phyloP scores from a whole-genome alignment of 2,888 invertebrate species.

The Orthosia incerta region DNA sequence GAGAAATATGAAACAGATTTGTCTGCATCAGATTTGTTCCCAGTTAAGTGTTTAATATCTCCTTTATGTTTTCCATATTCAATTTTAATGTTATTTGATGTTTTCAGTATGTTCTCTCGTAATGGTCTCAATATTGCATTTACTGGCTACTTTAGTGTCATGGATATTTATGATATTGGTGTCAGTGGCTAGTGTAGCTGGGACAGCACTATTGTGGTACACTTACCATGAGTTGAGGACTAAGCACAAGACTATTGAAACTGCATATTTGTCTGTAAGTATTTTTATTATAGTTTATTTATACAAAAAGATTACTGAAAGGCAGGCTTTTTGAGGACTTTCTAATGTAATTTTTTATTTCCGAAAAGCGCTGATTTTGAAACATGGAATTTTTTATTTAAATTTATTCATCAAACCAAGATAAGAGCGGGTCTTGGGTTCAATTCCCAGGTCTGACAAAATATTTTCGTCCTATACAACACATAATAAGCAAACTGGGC shows the following conservation, averaged over 20 bases:
- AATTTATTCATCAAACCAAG: too few relatives aligned
- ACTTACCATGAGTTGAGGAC: slow-evolving; percentile 95
- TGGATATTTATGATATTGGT: slow-evolving; percentile 97
- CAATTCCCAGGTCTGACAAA: neutral
- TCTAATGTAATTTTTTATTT: too few relatives aligned
- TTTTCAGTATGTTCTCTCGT: slow-evolving; percentile 95
- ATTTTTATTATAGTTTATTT: too few relatives aligned
- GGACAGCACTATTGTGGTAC: slow-evolving; percentile 96
- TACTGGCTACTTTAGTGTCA: slow-evolving; percentile 95
- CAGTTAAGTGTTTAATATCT: neutral
- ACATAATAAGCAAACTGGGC: neutral
- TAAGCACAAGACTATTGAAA: slow-evolving; percentile 84
- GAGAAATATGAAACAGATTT: neutral
- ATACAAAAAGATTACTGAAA: too few relatives aligned
- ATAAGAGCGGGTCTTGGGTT: neutral
- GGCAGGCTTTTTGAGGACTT: too few relatives aligned
- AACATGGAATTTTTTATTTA: too few relatives aligned
- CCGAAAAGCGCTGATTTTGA: too few relatives aligned
- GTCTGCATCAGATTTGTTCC: neutral
- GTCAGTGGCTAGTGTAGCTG: slow-evolving; percentile 94
- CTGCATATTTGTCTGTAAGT: slow-evolving; percentile 82
- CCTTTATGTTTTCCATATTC: neutral
- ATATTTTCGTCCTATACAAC: neutral
- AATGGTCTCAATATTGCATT: slow-evolving; percentile 96
- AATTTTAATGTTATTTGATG: slow-evolving; percentile 11